Percentiles rank a stretch among this genome's conserved stretches.
Evolutionary conservation across 2,888 invertebrate genomes (phyloP).

Genomic region (Andrena minutula): DNA sequence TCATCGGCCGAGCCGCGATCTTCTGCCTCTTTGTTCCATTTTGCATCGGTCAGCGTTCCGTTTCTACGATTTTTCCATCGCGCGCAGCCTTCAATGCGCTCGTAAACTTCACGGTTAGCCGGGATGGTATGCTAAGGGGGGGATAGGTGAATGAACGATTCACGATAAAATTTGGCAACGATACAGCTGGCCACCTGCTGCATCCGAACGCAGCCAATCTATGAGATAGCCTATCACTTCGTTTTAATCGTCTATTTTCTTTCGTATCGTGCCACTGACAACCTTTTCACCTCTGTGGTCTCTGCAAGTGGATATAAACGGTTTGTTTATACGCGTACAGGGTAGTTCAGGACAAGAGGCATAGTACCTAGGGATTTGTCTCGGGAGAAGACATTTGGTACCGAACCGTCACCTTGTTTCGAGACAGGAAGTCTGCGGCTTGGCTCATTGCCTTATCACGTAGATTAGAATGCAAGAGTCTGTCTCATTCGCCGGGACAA

Average conservation of each 20-base stretch:
- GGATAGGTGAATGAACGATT: conserved; percentile 75
- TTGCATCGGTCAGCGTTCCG: neutral
- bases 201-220: conserved; percentile 25
- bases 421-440: too few species aligned
- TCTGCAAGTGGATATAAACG: neutral
- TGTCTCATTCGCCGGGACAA: too few species aligned
- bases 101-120: neutral
- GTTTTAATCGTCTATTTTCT: neutral
- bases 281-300: neutral
- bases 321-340: too few species aligned
- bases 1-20: neutral
- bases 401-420: too few species aligned
- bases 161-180: conserved; percentile 77
- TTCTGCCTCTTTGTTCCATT: neutral
- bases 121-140: neutral
- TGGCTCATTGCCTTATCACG: too few species aligned
- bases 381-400: too few species aligned
- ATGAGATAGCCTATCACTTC: conserved; percentile 33
- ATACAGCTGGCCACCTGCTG: conserved; percentile 72
- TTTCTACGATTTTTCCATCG: conserved; percentile 2
- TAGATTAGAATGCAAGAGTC: too few species aligned
- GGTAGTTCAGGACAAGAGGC: too few species aligned
- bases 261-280: neutral
- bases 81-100: neutral
- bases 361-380: too few species aligned